Evolutionary conservation across 1,140 invertebrate species (phyloP).

Genomic region (Grapholita molesta): DNA sequence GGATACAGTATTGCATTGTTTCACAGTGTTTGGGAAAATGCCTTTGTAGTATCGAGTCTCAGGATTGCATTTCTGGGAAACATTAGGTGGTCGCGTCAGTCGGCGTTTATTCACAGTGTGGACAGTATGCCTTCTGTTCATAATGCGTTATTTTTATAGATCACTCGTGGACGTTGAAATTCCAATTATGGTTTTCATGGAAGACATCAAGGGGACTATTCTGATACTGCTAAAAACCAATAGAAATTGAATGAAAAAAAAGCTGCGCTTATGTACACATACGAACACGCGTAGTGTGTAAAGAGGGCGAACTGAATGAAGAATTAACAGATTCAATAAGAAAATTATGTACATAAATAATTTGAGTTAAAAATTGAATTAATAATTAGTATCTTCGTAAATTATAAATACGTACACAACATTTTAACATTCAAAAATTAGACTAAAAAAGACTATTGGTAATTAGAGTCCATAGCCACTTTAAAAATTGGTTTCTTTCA

Average conservation of each 20-base stretch:
- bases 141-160: constrained; percentile 32
- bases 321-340: too few relatives aligned
- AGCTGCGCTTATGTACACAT: neutral
- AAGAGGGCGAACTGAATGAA: neutral
- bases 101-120: constrained; percentile 29
- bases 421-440: too few relatives aligned
- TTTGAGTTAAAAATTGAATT: neutral
- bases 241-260: neutral
- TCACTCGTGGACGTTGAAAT: constrained; percentile 35
- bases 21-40: neutral
- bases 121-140: constrained; percentile 35
- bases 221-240: neutral
- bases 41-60: neutral
- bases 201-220: constrained; percentile 22
- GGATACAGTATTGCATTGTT: neutral
- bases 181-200: constrained; percentile 35
- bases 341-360: neutral
- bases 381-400: neutral
- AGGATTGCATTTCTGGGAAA: constrained; percentile 4
- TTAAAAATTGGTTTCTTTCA: neutral
- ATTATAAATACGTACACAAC: too few relatives aligned
- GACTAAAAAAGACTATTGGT: too few relatives aligned
- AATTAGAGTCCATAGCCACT: too few relatives aligned
- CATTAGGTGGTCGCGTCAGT: constrained; percentile 22
- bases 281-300: neutral